A percentile compares a stretch with the other conserved stretches of the same genome.
phyloP scores from a whole-genome alignment of 2,888 invertebrate genomes.

The Apodemia mormo region DNA sequence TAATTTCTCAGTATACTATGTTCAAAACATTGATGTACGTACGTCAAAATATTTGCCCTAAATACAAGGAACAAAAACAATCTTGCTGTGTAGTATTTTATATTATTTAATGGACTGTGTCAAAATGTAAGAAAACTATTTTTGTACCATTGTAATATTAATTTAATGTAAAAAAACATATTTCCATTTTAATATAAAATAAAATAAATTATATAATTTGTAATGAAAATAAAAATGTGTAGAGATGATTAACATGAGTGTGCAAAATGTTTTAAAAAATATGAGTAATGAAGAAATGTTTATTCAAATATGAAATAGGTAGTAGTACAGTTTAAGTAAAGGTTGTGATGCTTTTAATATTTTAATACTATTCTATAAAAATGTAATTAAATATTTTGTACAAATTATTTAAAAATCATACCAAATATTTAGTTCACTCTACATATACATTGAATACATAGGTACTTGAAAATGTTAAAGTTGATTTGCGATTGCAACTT shows the following conservation, averaged over 20 bases:
- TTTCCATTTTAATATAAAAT: conserved; percentile 1
- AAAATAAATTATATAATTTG: background rate
- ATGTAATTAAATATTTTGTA: background rate
- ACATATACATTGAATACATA: background rate
- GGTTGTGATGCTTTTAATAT: conserved; percentile 10
- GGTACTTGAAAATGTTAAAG: background rate
- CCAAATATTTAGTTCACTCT: background rate
- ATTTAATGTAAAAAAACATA: conserved; percentile 4
- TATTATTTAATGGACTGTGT: background rate
- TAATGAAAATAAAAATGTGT: background rate
- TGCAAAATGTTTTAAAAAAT: no score
- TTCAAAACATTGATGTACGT: no score
- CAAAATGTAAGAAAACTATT: conserved; percentile 6
- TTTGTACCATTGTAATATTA: conserved; percentile 14
- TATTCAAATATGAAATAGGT: no score
- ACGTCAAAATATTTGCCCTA: no score
- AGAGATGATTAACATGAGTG: no score
- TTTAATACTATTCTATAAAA: background rate
- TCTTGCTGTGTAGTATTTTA: background rate
- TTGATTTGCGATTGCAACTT: background rate
- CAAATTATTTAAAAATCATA: background rate
- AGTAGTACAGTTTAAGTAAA: background rate
- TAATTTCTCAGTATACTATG: no score
- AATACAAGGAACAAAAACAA: no score
- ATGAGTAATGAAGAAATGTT: no score